phyloP scores from a whole-genome alignment of 2,888 invertebrate species.

The Chrysodeixis includens region DNA sequence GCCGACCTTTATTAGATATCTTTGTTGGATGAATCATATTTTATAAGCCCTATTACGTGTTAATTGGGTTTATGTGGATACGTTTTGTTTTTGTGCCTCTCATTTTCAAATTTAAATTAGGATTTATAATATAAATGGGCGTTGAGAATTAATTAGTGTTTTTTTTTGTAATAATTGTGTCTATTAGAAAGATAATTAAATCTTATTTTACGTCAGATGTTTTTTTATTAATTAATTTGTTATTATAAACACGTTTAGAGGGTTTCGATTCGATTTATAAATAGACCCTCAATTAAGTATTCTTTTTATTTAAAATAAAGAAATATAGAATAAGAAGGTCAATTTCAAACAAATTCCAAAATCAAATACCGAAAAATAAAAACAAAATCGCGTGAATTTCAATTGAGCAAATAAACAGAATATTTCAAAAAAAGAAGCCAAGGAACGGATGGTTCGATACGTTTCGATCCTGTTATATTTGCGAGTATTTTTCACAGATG shows the following conservation, averaged over 20 bases:
- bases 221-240: slow-evolving; percentile 1
- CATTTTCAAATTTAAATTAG: slow-evolving; percentile 53
- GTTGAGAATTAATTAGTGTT: slow-evolving; percentile 29
- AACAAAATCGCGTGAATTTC: slow-evolving; percentile 21
- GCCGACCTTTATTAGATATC: slow-evolving; percentile 79
- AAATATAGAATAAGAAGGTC: neutral
- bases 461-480: slow-evolving; percentile 45
- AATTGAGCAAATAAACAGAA: slow-evolving; percentile 32
- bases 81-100: slow-evolving; percentile 40
- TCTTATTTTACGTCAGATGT: neutral
- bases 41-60: slow-evolving; percentile 76
- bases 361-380: slow-evolving; percentile 1
- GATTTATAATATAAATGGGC: slow-evolving; percentile 39
- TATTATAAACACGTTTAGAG: neutral
- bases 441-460: slow-evolving; percentile 33
- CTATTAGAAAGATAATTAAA: slow-evolving; percentile 20
- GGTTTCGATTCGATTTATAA: neutral
- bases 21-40: slow-evolving; percentile 80
- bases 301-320: neutral
- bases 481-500: slow-evolving; percentile 51
- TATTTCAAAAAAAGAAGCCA: slow-evolving; percentile 24
- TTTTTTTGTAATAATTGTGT: slow-evolving; percentile 13
- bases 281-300: neutral
- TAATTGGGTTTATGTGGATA: slow-evolving; percentile 74
- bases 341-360: neutral